These are phyloP conservation scores for Xestia rhomboidea DNA, from an alignment of 2,888 invertebrate species.

Conservation along the genomic window DNA sequence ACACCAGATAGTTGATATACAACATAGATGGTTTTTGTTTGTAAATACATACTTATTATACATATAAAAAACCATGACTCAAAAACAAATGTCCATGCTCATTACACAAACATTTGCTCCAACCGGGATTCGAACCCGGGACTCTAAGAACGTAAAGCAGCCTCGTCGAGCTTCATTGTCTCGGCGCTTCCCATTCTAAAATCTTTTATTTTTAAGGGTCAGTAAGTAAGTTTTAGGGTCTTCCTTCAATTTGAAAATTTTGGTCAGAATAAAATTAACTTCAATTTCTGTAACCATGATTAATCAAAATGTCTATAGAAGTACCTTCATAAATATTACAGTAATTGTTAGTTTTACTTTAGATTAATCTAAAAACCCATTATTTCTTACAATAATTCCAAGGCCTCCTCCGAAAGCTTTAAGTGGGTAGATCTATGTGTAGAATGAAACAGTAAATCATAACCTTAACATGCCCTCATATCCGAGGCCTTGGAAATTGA, in stretches of 20 bases:
- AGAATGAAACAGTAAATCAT: constrained; percentile 41
- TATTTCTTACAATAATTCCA: constrained; percentile 24
- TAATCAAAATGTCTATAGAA: not conserved
- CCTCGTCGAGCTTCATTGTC: too few relatives aligned
- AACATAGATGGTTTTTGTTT: too few relatives aligned
- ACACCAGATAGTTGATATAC: too few relatives aligned
- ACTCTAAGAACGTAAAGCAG: too few relatives aligned
- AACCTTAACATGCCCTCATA: constrained; percentile 18
- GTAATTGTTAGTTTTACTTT: not conserved
- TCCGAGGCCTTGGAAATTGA: constrained; percentile 14
- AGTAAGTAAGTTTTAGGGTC: too few relatives aligned
- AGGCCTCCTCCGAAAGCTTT: constrained; percentile 7
- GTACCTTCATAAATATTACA: not conserved
- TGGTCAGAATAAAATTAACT: not conserved
- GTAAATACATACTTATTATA: too few relatives aligned
- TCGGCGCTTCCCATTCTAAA: not conserved
- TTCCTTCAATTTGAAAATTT: not conserved
- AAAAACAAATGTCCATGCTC: too few relatives aligned
- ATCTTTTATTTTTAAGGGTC: not conserved
- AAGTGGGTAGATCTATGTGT: constrained; percentile 10
- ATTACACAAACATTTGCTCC: too few relatives aligned
- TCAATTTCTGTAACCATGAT: not conserved
- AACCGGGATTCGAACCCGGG: too few relatives aligned
- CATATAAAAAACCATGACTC: too few relatives aligned
- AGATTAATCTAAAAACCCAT: constrained; percentile 1